These are phyloP conservation scores for Amiota communis DNA, from an alignment of 2,888 invertebrate species.

Conservation along the genomic window DNA sequence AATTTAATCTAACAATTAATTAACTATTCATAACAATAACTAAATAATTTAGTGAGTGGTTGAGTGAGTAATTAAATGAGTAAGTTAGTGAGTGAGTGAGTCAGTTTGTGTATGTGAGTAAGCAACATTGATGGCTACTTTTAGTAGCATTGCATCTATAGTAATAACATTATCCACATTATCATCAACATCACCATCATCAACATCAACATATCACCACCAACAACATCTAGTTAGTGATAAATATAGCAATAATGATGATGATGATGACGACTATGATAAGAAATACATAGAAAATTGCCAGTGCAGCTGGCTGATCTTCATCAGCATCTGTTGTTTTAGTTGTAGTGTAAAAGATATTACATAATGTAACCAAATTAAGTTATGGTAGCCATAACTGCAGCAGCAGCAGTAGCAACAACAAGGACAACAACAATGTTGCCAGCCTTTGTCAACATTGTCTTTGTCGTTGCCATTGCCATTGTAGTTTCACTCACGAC, in stretches of 20 bases:
- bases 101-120: background rate
- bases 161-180: too few species aligned
- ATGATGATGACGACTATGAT: background rate
- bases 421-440: background rate
- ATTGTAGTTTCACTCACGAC: slow-evolving; percentile 5
- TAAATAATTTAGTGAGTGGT: slow-evolving; percentile 43
- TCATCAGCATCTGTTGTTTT: too few species aligned
- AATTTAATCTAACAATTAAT: slow-evolving; percentile 50
- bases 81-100: background rate
- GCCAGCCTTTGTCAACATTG: background rate
- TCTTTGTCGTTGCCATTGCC: slow-evolving; percentile 23
- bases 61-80: slow-evolving; percentile 49
- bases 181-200: too few species aligned
- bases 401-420: background rate
- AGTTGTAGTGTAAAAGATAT: too few species aligned
- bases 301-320: too few species aligned
- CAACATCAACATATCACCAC: too few species aligned
- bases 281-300: too few species aligned
- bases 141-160: too few species aligned
- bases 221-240: background rate
- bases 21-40: slow-evolving; percentile 59
- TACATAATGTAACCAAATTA: too few species aligned
- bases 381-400: too few species aligned
- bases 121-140: background rate
- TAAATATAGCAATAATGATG: background rate